A percentile compares a stretch with the other conserved stretches of the same genome.
These are phyloP conservation scores for Mellilla xanthometata DNA, from an alignment of 2,888 invertebrate genomes.

Conservation along the genomic window DNA sequence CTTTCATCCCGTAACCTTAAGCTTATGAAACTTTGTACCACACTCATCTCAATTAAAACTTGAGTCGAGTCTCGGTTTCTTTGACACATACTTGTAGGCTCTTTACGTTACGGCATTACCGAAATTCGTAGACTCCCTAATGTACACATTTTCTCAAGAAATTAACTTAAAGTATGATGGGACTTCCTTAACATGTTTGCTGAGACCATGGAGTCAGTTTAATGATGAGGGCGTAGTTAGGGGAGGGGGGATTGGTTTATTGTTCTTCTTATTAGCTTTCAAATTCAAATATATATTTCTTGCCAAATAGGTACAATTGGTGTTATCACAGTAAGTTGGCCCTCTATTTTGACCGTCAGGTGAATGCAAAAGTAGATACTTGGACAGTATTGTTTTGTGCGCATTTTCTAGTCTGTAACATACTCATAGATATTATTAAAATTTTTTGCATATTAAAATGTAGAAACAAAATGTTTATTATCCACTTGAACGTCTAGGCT, in stretches of 20 bases:
- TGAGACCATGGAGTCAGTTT: constrained; percentile 11
- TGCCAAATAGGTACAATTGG: too few relatives aligned
- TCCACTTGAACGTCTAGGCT: too few relatives aligned
- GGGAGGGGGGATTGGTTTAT: background rate
- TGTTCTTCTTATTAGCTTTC: too few relatives aligned
- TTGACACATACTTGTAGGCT: constrained; percentile 18
- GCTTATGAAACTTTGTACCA: background rate
- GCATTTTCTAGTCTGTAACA: too few relatives aligned
- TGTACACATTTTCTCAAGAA: constrained; percentile 17
- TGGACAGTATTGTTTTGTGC: too few relatives aligned
- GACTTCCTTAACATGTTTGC: constrained; percentile 22
- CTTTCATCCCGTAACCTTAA: background rate
- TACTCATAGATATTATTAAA: too few relatives aligned
- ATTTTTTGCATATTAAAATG: too few relatives aligned
- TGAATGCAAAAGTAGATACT: too few relatives aligned
- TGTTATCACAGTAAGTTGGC: too few relatives aligned
- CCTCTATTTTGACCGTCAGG: too few relatives aligned
- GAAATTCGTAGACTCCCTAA: constrained; percentile 15
- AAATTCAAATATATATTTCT: too few relatives aligned
- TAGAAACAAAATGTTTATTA: too few relatives aligned
- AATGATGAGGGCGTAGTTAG: constrained; percentile 4
- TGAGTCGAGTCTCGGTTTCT: constrained; percentile 6
- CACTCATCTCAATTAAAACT: constrained; percentile 7
- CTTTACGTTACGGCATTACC: constrained; percentile 11
- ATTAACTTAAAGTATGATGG: constrained; percentile 27